A percentile compares a stretch with the other conserved stretches of the same genome.
Conservation (phyloP, 2,797 vertebrate species). For the Halcyon chelicuti region DNA sequence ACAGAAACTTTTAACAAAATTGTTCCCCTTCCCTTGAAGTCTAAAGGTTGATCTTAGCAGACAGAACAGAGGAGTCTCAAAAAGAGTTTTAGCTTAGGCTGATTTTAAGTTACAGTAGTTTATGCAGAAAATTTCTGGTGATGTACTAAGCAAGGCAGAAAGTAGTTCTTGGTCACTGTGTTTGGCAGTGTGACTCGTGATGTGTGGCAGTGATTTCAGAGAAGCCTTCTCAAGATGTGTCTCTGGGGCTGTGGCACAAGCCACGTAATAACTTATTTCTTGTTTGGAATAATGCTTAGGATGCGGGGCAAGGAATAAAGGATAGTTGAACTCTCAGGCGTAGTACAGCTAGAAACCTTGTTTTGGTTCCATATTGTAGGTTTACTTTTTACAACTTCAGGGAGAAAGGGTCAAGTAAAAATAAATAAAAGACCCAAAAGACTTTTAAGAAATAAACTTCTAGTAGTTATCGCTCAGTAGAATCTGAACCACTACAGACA, state of each 20-base stretch:
- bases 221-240: background rate
- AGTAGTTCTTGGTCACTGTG: background rate
- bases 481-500: background rate
- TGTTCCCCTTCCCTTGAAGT: background rate
- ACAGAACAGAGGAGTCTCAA: background rate
- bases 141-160: background rate
- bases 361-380: background rate
- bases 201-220: background rate
- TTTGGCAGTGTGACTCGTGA: background rate
- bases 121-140: background rate
- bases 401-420: background rate
- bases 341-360: background rate
- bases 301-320: background rate
- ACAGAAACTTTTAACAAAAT: background rate
- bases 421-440: background rate
- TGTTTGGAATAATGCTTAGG: background rate
- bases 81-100: background rate
- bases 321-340: background rate
- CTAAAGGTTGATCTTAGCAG: background rate
- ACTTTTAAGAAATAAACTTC: background rate
- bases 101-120: background rate
- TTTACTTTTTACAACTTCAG: background rate
- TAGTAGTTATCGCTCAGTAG: background rate
- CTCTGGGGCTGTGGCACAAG: background rate
- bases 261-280: background rate